Conservation (phyloP, 2,113 vertebrate genomes). For the Indicator maculatus region DNA sequence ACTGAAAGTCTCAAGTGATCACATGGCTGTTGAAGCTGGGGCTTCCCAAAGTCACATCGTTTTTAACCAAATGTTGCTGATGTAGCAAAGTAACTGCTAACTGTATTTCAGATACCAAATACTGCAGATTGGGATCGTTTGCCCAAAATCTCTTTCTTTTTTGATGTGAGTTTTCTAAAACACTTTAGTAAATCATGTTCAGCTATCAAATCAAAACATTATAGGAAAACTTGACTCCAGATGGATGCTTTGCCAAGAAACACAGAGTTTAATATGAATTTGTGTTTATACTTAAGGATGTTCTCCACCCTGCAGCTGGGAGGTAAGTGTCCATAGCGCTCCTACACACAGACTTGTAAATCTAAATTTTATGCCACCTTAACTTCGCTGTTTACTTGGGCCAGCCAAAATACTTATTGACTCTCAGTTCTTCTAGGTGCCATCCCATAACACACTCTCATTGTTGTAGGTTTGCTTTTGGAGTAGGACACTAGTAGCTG, state of each 20-base stretch:
- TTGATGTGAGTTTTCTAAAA: not conserved
- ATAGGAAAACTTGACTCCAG: not conserved
- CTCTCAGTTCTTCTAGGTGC: not conserved
- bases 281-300: not conserved
- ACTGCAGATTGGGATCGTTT: not conserved
- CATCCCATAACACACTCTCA: not conserved
- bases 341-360: not conserved
- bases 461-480: not conserved
- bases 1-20: not conserved
- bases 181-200: not conserved
- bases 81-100: not conserved
- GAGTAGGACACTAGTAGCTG: not conserved
- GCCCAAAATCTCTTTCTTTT: not conserved
- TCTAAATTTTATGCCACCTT: not conserved
- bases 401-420: not conserved
- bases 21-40: not conserved
- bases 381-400: not conserved
- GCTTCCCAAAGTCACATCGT: not conserved
- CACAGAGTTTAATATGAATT: not conserved
- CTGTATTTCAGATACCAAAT: not conserved
- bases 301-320: not conserved
- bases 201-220: not conserved
- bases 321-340: not conserved
- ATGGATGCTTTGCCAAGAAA: not conserved
- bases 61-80: not conserved